Percentiles rank a stretch among this genome's conserved stretches.
These are phyloP conservation scores for Cosmia pyralina DNA, from an alignment of 2,888 invertebrate species.

Conservation along the genomic window DNA sequence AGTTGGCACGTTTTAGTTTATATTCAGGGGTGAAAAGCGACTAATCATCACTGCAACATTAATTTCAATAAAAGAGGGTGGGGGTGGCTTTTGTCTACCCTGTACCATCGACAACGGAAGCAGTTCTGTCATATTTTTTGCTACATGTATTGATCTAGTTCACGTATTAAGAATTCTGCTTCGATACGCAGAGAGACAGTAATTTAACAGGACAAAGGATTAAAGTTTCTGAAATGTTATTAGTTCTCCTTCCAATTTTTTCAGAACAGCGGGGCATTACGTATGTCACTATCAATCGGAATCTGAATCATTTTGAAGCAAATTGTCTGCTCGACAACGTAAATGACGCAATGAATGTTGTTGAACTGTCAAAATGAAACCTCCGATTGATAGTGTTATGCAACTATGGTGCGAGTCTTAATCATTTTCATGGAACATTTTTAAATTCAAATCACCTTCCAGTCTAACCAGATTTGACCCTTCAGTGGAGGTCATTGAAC, in stretches of 20 bases:
- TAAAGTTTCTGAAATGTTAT: no score
- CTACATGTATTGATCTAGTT: constrained; percentile 30
- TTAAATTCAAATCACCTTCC: background rate
- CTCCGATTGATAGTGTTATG: no score
- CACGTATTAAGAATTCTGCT: constrained; percentile 1
- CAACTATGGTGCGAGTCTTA: no score
- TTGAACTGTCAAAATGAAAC: no score
- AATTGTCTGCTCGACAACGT: no score
- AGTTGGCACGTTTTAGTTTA: constrained; percentile 50
- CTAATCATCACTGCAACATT: constrained; percentile 74
- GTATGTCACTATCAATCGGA: no score
- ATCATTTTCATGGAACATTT: no score
- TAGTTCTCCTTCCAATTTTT: no score
- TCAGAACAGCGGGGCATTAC: no score
- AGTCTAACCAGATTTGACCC: background rate
- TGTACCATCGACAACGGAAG: constrained; percentile 54
- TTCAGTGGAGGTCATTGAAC: background rate
- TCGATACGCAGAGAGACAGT: background rate
- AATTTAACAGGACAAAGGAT: constrained; percentile 7
- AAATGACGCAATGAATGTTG: no score
- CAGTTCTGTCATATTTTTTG: constrained; percentile 54
- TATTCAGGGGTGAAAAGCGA: constrained; percentile 66
- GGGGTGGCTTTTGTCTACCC: constrained; percentile 63
- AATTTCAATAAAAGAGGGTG: constrained; percentile 76
- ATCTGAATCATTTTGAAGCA: no score